These are phyloP conservation scores for Hirtodrosophila trivittata DNA, from an alignment of 2,888 invertebrate genomes.

Conservation along the genomic window DNA sequence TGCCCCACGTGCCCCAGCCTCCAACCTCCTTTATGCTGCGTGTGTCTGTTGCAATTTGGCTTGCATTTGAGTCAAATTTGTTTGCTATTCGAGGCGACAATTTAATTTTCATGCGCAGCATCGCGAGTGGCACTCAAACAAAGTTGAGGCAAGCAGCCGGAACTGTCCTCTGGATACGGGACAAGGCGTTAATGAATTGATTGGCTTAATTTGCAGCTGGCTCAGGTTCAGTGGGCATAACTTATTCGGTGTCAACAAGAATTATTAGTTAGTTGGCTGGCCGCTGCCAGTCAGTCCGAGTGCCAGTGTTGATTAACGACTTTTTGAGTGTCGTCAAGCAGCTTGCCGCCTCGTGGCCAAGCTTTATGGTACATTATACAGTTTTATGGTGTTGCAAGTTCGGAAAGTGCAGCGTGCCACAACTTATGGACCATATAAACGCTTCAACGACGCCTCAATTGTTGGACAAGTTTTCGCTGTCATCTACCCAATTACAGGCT, in stretches of 20 bases:
- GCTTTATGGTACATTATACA: slow-evolving; percentile 63
- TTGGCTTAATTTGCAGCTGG: slow-evolving; percentile 67
- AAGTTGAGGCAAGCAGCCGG: background rate
- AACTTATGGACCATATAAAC: slow-evolving; percentile 74
- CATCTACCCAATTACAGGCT: slow-evolving; percentile 70
- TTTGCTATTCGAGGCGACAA: slow-evolving; percentile 59
- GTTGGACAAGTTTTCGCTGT: slow-evolving; percentile 59
- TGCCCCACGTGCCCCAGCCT: slow-evolving; percentile 20
- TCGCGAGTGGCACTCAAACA: slow-evolving; percentile 41
- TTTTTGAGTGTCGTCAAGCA: slow-evolving; percentile 36
- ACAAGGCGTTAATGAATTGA: slow-evolving; percentile 72
- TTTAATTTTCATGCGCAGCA: slow-evolving; percentile 55
- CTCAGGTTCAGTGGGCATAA: slow-evolving; percentile 72
- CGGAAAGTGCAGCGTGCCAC: slow-evolving; percentile 52
- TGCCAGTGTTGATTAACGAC: slow-evolving; percentile 69
- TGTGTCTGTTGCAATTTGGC: slow-evolving; percentile 64
- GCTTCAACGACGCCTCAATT: slow-evolving; percentile 25
- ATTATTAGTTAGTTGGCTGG: slow-evolving; percentile 59
- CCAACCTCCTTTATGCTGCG: background rate
- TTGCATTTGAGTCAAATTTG: slow-evolving; percentile 60
- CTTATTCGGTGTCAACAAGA: slow-evolving; percentile 74
- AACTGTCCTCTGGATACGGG: background rate
- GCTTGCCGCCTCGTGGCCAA: slow-evolving; percentile 24
- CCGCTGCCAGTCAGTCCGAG: slow-evolving; percentile 36
- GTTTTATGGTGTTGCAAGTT: slow-evolving; percentile 71